A percentile compares a stretch with the other conserved stretches of the same genome.
phyloP scores from a whole-genome alignment of 2,113 vertebrate species.

The Anhinga anhinga region DNA sequence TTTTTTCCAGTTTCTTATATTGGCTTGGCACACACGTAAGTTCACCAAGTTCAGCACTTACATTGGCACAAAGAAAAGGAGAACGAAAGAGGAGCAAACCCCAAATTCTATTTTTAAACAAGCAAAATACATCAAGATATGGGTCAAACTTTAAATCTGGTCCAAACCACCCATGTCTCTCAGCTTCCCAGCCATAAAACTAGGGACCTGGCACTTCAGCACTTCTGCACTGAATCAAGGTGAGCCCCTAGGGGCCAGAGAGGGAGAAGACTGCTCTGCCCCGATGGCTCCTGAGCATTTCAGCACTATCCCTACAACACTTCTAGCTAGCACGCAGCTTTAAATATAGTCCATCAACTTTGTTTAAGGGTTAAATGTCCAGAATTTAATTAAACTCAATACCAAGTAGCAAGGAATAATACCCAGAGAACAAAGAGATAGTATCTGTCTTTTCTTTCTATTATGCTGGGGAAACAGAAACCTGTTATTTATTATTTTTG shows the following conservation, averaged over 20 bases:
- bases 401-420: conserved; percentile 4
- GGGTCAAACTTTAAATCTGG: background rate
- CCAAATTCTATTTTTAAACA: background rate
- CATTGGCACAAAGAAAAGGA: background rate
- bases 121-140: background rate
- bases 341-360: background rate
- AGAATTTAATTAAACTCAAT: conserved; percentile 35
- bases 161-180: background rate
- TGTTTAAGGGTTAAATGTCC: background rate
- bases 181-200: background rate
- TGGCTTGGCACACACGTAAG: background rate
- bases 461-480: background rate
- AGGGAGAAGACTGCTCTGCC: background rate
- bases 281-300: background rate
- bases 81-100: background rate
- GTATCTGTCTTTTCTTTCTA: background rate
- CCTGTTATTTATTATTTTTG: background rate
- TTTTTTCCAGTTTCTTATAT: background rate
- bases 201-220: background rate
- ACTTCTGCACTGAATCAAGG: background rate
- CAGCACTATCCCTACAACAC: background rate
- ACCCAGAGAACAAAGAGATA: background rate
- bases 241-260: background rate
- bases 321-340: background rate
- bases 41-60: background rate